Conservation (phyloP, 2,113 vertebrate species). For the Cinclus mexicanus region DNA sequence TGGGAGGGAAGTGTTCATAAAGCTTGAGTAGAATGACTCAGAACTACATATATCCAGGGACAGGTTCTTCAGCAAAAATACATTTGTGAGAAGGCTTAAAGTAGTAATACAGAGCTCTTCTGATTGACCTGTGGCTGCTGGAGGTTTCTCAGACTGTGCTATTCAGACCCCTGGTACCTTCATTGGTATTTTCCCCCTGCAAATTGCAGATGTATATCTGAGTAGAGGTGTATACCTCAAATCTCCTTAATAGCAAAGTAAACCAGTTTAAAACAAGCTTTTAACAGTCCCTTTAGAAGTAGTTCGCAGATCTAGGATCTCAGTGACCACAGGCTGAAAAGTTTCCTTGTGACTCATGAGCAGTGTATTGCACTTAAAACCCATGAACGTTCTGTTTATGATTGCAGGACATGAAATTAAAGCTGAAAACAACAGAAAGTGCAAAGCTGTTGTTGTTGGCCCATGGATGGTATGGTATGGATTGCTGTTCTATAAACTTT, state of each 20-base stretch:
- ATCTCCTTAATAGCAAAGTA: not conserved
- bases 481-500: not conserved
- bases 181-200: not conserved
- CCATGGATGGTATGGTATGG: not conserved
- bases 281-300: not conserved
- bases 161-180: not conserved
- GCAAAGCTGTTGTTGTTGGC: slow-evolving; percentile 29
- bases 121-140: not conserved
- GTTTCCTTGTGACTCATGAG: not conserved
- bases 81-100: not conserved
- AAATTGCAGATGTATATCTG: not conserved
- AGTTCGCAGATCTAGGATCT: not conserved
- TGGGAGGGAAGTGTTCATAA: not conserved
- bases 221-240: not conserved
- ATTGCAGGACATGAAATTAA: not conserved
- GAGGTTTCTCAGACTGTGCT: not conserved
- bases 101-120: not conserved
- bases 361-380: not conserved
- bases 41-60: not conserved
- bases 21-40: not conserved
- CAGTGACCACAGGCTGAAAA: not conserved
- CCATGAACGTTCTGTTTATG: not conserved
- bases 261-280: not conserved
- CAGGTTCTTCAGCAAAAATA: not conserved
- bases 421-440: not conserved